These are phyloP conservation scores for Sweltsa coloradensis DNA, from an alignment of 1,140 invertebrate species.

Conservation along the genomic window DNA sequence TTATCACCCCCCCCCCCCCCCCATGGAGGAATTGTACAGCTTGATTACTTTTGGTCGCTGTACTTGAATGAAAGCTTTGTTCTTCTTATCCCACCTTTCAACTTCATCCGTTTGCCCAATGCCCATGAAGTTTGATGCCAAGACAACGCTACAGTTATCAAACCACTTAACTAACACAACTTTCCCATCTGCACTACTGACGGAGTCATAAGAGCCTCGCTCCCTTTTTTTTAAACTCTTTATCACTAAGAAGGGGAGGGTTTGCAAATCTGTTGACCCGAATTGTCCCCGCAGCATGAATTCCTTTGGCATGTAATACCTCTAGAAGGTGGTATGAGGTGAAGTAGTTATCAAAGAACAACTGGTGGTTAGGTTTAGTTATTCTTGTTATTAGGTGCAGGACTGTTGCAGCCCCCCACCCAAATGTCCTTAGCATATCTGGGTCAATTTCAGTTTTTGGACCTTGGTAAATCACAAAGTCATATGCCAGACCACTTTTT, in stretches of 20 bases:
- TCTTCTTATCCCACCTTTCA: slow-evolving; percentile 11
- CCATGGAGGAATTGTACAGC: slow-evolving; percentile 25
- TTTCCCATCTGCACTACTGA: slow-evolving; percentile 1
- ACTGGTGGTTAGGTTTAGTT: slow-evolving; percentile 2
- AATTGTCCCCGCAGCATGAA: not conserved
- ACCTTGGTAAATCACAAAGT: slow-evolving; percentile 11
- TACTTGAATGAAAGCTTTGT: slow-evolving; percentile 18
- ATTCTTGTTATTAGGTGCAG: not conserved
- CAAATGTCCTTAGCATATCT: slow-evolving; percentile 1
- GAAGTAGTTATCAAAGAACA: slow-evolving; percentile 16
- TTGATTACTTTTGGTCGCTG: slow-evolving; percentile 19
- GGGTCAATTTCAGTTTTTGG: not conserved
- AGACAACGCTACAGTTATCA: not conserved
- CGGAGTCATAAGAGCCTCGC: not conserved
- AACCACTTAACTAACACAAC: not conserved
- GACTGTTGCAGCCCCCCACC: not conserved
- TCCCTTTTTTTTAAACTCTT: not conserved
- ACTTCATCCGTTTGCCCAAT: slow-evolving; percentile 10
- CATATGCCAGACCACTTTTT: slow-evolving; percentile 9
- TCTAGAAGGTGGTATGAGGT: slow-evolving; percentile 10
- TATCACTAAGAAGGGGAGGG: not conserved
- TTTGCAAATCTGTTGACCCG: not conserved
- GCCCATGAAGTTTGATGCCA: slow-evolving; percentile 6
- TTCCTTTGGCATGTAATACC: not conserved
- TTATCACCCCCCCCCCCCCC: slow-evolving; percentile 26